Conservation (phyloP, 2,888 invertebrate species). For the Xestia ashworthii region DNA sequence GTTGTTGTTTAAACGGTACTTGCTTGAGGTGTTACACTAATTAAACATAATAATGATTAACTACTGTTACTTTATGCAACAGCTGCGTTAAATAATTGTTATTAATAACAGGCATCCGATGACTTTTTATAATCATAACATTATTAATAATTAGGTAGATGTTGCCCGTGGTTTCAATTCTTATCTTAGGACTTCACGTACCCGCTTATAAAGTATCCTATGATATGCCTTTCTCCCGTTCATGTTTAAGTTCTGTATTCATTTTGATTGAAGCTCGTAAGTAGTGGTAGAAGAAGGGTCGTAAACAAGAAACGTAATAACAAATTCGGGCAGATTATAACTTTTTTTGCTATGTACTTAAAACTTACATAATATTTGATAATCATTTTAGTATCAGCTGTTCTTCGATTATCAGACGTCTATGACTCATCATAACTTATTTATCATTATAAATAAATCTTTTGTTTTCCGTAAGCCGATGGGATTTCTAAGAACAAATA, state of each 20-base stretch:
- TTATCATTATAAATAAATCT: conserved; percentile 26
- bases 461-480: conserved; percentile 22
- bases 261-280: not conserved
- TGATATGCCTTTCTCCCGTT: not conserved
- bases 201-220: not conserved
- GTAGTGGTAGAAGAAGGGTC: no score
- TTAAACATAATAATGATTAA: conserved; percentile 44
- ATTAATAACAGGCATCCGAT: conserved; percentile 35
- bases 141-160: not conserved
- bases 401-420: conserved; percentile 1
- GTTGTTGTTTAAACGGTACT: conserved; percentile 50
- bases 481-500: conserved; percentile 45
- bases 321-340: not conserved
- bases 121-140: conserved; percentile 32
- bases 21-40: conserved; percentile 22
- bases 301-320: not conserved
- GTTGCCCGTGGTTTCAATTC: not conserved
- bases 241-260: no score
- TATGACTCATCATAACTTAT: conserved; percentile 25
- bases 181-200: not conserved
- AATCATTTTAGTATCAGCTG: conserved; percentile 27
- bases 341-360: not conserved
- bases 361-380: conserved; percentile 8
- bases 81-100: conserved; percentile 35
- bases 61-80: conserved; percentile 55